Evolutionary conservation across 2,888 invertebrate genomes (phyloP), one percentile per base, ranked within the genome.

Genomic region (Phrixothrix hirtus): DNA sequence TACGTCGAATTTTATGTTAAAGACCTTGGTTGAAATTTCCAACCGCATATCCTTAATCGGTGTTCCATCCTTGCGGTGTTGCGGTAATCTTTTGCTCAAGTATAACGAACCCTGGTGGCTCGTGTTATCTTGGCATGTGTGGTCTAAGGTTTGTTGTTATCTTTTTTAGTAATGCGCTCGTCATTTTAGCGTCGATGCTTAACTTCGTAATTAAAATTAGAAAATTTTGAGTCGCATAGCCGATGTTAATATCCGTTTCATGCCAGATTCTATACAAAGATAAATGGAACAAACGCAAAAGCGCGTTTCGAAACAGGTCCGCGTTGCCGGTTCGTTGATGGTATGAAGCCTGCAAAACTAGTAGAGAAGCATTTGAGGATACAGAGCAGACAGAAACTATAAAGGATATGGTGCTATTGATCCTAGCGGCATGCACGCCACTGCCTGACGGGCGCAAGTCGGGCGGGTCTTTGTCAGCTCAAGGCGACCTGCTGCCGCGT

Each of bases 371-470:
- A 32, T 37, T 37, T 38, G 30, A 26, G 10, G 26, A 14, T 39
- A 21, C 37, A 25, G 2, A 38, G 42, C 52, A 36, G 52, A 45
- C 46, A 52, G 46, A 52, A 52, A 45, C 45, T 42, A 46, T 46
- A 46, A 52, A 48, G 38, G 46, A 45, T 46, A 52, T 52, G 45
- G 53, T 53, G 53, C 38, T 56, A 59, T 59, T 59, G 60, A 63
- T 60, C 60, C 55, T 51, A 53, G 57, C 42, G 58, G 53, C 47
- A 60, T 56, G 65, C 41, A 66, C 64, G 63, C 64, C 66, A 63
- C 64, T 66, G 66, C 42, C 31, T 63, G 61, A 44, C 44, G 42
- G 57, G 61, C 56, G 57, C 60, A 58, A 55, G 61, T 58, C 59
- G 57, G 58, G 55, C 53, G 46, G 63, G 60, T 61, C 64, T 62